Percentiles rank a stretch among this genome's conserved stretches.
phyloP scores from a whole-genome alignment of 1,140 invertebrate species.

The Drosophila triauraria region DNA sequence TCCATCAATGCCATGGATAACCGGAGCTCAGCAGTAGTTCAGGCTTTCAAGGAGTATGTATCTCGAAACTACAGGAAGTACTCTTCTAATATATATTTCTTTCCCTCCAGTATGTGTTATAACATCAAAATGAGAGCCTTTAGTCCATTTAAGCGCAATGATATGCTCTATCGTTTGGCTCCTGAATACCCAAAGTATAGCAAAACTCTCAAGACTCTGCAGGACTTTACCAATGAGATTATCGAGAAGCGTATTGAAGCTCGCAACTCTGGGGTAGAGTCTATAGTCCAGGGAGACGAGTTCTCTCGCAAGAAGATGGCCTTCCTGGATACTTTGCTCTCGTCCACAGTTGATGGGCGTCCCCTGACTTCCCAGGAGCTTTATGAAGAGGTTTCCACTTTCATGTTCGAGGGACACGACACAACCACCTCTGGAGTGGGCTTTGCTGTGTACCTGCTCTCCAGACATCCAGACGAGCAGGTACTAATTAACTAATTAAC shows the following conservation, averaged over 20 bases:
- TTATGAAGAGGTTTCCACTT: slow-evolving; percentile 90
- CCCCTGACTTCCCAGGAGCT: slow-evolving; percentile 88
- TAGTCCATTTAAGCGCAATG: slow-evolving; percentile 56
- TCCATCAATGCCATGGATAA: slow-evolving; percentile 78
- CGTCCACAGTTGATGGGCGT: slow-evolving; percentile 86
- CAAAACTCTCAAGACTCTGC: slow-evolving; percentile 54
- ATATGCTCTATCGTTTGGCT: slow-evolving; percentile 41
- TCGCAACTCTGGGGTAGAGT: slow-evolving; percentile 7
- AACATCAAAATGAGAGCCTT: slow-evolving; percentile 72
- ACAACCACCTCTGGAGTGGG: slow-evolving; percentile 84
- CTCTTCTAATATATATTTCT: neutral
- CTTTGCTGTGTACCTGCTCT: slow-evolving; percentile 78
- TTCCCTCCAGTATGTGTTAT: slow-evolving; percentile 56
- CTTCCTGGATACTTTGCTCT: slow-evolving; percentile 76
- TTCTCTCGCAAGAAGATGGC: slow-evolving; percentile 71
- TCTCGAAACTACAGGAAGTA: neutral
- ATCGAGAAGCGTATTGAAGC: slow-evolving; percentile 67
- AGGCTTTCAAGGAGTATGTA: slow-evolving; percentile 74
- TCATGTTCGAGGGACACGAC: slow-evolving; percentile 89
- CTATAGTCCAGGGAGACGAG: slow-evolving; percentile 20
- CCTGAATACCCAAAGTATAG: slow-evolving; percentile 49
- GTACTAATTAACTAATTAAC: slow-evolving; percentile 16
- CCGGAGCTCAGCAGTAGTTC: slow-evolving; percentile 52
- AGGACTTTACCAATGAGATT: slow-evolving; percentile 75
- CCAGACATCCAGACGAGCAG: slow-evolving; percentile 79